Evolutionary conservation across 92 coral and sea anemone genomes (phyloP), one percentile per base, ranked within the genome.

Genomic region (Diadumene lineata): DNA sequence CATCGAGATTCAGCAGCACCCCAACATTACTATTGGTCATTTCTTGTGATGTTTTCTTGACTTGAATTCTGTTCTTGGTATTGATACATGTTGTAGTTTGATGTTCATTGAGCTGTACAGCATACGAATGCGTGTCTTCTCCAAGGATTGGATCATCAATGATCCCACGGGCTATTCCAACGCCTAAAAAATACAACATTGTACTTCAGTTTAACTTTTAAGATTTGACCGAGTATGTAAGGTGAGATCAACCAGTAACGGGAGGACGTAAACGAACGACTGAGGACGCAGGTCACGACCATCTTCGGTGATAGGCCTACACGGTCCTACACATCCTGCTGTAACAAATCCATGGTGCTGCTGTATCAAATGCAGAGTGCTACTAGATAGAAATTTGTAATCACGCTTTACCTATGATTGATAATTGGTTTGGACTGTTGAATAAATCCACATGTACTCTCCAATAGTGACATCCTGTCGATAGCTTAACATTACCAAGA

Each of bases 111-210:
- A 90, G 81, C 48, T 90, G 96, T 0, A 90, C 96, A 11, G 96
- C 96, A 55, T 80, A 90, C 11, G 96, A 90, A 64, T 87, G 82
- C 13, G 81, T 34, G 50, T 90, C 96, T 63, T 90, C 96, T n/a
- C 96, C 96, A n/a, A 90, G 74, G 34, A 90, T 90, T 0, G 96
- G 96, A 65, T 90, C 96, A 28, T 90, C 96, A 22, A 90, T 68
- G 50, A 78, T 68, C 1, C 85, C 88, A 56, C 83, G 79, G 10
- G 96, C 85, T 46, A 90, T 64, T 7, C 96, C 96, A 7, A 90
- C 87, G 26, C 96, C 96, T 90, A 30, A 27, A 19, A 62, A 70
- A 51, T 29, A 24, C 51, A 28, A 50, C 11, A 24, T 9, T 17
- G 17, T n/a, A n/a, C n/a, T n/a, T n/a, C n/a, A n/a, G n/a, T n/a